phyloP scores from a whole-genome alignment of 2,888 invertebrate genomes.

The Rapana venosa region DNA sequence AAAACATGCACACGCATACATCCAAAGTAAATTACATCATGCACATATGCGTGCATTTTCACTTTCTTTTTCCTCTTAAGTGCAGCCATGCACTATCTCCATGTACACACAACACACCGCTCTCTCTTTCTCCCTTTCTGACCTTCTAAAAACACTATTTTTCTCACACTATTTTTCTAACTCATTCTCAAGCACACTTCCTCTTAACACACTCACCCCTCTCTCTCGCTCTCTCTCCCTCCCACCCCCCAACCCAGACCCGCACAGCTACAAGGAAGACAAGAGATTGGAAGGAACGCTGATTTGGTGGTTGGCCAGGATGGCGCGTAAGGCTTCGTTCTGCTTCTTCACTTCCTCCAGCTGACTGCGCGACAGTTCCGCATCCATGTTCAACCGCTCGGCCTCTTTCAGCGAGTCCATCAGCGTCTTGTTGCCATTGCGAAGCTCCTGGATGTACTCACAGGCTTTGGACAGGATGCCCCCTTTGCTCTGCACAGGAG shows the following conservation, averaged over 20 bases:
- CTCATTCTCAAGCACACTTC: no score
- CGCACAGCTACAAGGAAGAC: conserved; percentile 21
- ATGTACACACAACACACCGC: no score
- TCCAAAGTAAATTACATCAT: no score
- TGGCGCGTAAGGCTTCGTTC: conserved; percentile 84
- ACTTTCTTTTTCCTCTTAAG: no score
- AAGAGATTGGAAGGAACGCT: conserved; percentile 63
- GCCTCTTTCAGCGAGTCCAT: conserved; percentile 84
- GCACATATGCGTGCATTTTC: no score
- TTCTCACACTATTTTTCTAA: no score
- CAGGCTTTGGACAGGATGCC: conserved; percentile 96
- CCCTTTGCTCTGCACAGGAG: conserved; percentile 88
- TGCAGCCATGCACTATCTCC: no score
- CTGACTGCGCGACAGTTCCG: conserved; percentile 86
- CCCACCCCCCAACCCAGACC: neutral
- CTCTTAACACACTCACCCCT: neutral
- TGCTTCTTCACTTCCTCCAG: conserved; percentile 87
- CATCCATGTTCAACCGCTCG: conserved; percentile 85
- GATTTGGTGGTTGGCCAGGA: conserved; percentile 85
- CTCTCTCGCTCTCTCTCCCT: neutral
- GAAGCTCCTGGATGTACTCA: conserved; percentile 93
- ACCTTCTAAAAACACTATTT: no score
- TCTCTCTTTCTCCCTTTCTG: no score
- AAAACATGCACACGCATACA: no score
- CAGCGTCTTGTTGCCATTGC: conserved; percentile 87